Evolutionary conservation across 2,888 invertebrate genomes (phyloP).

Genomic region (Xanthia togata): DNA sequence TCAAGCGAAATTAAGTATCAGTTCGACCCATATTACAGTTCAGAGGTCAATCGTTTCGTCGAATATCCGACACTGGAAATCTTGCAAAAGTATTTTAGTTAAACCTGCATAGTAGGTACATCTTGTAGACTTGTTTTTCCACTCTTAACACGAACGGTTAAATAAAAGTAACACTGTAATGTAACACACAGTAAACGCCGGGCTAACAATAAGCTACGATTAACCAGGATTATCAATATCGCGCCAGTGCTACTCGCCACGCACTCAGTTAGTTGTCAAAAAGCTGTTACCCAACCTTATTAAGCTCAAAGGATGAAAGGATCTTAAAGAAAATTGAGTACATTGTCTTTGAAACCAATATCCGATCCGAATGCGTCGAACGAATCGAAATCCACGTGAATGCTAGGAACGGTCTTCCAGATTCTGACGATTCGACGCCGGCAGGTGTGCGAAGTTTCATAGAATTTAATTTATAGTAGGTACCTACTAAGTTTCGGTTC

Average conservation of each 20-base stretch:
- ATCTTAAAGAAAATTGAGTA: constrained; percentile 47
- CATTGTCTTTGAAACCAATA: constrained; percentile 39
- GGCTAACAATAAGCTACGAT: constrained; percentile 12
- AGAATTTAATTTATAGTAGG: no score
- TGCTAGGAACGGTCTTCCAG: no score
- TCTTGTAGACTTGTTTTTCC: background rate
- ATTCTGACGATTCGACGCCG: no score
- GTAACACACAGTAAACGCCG: background rate
- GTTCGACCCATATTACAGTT: constrained; percentile 4
- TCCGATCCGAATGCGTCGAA: no score
- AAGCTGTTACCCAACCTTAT: constrained; percentile 47
- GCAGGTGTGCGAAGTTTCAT: no score
- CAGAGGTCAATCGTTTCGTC: constrained; percentile 12
- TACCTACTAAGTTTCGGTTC: no score
- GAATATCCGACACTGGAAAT: background rate
- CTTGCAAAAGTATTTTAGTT: background rate
- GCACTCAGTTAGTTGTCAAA: constrained; percentile 44
- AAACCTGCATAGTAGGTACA: background rate
- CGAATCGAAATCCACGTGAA: no score
- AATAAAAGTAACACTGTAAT: background rate
- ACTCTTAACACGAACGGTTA: background rate
- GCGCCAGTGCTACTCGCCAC: constrained; percentile 1
- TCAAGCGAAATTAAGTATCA: constrained; percentile 14
- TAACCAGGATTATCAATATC: constrained; percentile 17
- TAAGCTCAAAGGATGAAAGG: constrained; percentile 38